phyloP scores from a whole-genome alignment of 1,140 invertebrate genomes.

The Myzus persicae region DNA sequence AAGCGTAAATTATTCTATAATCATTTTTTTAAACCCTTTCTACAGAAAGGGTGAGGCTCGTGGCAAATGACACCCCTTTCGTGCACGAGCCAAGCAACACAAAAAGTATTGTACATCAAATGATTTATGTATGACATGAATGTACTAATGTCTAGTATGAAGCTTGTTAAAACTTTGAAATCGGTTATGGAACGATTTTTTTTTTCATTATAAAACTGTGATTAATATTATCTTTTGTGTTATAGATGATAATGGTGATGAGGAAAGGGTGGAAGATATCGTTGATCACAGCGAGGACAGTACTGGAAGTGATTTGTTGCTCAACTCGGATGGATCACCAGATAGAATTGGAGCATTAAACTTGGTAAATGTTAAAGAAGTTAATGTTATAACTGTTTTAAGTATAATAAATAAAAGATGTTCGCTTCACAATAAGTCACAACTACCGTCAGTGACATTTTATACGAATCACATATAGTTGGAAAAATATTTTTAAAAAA shows the following conservation, averaged over 20 bases:
- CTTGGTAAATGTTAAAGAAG: slow-evolving; percentile 35
- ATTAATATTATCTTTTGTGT: slow-evolving; percentile 41
- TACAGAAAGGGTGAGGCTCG: slow-evolving; percentile 28
- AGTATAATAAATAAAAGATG: not conserved
- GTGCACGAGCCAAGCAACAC: slow-evolving; percentile 44
- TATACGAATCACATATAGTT: not conserved
- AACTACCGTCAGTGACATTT: not conserved
- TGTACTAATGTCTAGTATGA: slow-evolving; percentile 33
- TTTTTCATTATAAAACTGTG: not conserved
- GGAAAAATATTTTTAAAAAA: not conserved
- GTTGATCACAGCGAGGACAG: slow-evolving; percentile 54
- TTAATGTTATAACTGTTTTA: not conserved
- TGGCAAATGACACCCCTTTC: slow-evolving; percentile 40
- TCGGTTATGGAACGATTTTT: slow-evolving; percentile 43
- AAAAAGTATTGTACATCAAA: slow-evolving; percentile 45
- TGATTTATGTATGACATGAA: slow-evolving; percentile 46
- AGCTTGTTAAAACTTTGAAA: slow-evolving; percentile 46
- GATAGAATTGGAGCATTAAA: slow-evolving; percentile 56
- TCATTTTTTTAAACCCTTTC: slow-evolving; percentile 55
- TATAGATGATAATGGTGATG: slow-evolving; percentile 40
- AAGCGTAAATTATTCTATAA: slow-evolving; percentile 58
- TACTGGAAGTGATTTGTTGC: slow-evolving; percentile 56
- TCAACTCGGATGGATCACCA: slow-evolving; percentile 54
- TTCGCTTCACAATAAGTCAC: too few species aligned
- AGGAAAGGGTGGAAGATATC: slow-evolving; percentile 35